Conservation (phyloP, 2,797 vertebrate species). For the Neosilurus hyrtlii region DNA sequence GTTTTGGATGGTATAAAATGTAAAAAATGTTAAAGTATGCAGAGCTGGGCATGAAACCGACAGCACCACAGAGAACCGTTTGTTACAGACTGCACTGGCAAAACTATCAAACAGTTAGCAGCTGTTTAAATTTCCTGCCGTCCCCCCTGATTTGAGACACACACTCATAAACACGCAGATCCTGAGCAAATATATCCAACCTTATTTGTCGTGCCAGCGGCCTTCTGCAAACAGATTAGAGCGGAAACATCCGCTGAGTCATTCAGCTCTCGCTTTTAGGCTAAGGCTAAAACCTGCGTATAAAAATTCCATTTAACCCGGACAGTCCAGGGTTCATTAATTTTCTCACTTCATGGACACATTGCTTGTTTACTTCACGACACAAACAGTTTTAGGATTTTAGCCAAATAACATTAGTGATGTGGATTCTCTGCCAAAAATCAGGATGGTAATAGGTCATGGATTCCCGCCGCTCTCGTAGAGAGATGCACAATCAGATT, state of each 20-base stretch:
- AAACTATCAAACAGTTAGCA: slow-evolving; percentile 18
- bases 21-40: slow-evolving; percentile 2
- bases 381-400: background rate
- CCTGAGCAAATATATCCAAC: slow-evolving; percentile 35
- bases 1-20: background rate
- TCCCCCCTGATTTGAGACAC: slow-evolving; percentile 13
- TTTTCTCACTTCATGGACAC: background rate
- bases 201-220: slow-evolving; percentile 23
- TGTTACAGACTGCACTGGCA: slow-evolving; percentile 17
- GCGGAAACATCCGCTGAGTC: slow-evolving; percentile 23
- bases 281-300: slow-evolving; percentile 7
- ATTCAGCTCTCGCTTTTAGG: slow-evolving; percentile 11
- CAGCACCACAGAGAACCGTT: background rate
- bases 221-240: slow-evolving; percentile 42
- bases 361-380: slow-evolving; percentile 2
- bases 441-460: background rate
- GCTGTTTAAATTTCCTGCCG: slow-evolving; percentile 41
- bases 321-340: slow-evolving; percentile 6
- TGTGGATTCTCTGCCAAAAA: background rate
- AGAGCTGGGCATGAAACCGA: background rate
- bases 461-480: background rate
- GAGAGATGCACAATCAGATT: background rate
- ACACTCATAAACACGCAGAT: slow-evolving; percentile 13
- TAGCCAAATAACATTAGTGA: background rate
- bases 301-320: background rate